These are phyloP conservation scores for Parambassis ranga DNA, from an alignment of 2,797 vertebrate genomes.

Conservation along the genomic window DNA sequence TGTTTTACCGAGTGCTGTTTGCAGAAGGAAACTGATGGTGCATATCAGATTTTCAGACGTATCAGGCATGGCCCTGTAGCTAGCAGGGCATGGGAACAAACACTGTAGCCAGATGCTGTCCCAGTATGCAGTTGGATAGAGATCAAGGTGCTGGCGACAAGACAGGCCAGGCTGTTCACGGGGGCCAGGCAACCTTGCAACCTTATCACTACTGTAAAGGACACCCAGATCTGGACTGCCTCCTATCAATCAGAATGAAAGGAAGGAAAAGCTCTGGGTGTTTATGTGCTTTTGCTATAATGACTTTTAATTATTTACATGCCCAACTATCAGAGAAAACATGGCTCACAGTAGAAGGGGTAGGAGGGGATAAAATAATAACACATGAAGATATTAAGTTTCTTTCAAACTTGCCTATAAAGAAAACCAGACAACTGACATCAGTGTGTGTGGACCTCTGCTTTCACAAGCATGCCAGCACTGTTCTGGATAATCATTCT, in stretches of 20 bases:
- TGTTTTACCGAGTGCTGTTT: not conserved
- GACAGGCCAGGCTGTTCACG: conserved; percentile 47
- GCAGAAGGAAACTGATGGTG: conserved; percentile 5
- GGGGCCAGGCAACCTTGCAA: conserved; percentile 54
- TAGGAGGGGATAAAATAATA: no score
- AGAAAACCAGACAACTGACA: no score
- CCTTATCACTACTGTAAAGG: conserved; percentile 57
- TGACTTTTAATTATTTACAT: not conserved
- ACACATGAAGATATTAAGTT: no score
- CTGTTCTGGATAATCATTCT: no score
- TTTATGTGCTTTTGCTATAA: not conserved
- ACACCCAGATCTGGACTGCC: conserved; percentile 37
- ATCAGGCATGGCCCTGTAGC: conserved; percentile 30
- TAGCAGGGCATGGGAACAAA: conserved; percentile 53
- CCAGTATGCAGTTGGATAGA: conserved; percentile 71
- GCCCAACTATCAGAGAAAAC: not conserved
- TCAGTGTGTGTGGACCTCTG: no score
- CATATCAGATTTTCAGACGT: conserved; percentile 37
- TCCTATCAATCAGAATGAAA: conserved; percentile 29
- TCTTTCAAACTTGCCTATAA: no score
- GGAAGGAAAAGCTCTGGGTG: not conserved
- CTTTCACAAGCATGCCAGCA: no score
- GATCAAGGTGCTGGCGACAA: conserved; percentile 62
- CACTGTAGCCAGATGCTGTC: conserved; percentile 67
- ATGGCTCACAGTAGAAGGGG: no score